Conservation (phyloP, 2,113 vertebrate species). For the Leptobrachium leishanense region DNA sequence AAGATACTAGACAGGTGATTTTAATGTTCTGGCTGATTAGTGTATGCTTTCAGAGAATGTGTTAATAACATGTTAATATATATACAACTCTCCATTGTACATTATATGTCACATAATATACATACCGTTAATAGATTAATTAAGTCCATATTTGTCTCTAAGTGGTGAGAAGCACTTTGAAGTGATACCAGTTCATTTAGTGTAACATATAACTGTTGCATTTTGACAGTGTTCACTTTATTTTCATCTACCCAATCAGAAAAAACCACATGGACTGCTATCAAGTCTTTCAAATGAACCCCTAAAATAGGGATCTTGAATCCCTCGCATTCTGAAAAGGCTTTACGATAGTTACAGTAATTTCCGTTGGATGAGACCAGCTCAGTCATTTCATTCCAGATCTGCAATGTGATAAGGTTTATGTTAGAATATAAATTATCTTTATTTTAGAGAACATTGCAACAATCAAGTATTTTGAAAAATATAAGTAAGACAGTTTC, state of each 20-base stretch:
- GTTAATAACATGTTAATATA: too few species aligned
- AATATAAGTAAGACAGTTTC: too few species aligned
- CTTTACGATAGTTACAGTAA: conserved; percentile 92
- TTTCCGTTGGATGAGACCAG: conserved; percentile 95
- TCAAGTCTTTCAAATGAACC: conserved; percentile 95
- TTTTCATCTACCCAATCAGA: conserved; percentile 86
- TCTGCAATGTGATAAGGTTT: conserved; percentile 62
- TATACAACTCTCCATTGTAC: neutral
- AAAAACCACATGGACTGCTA: conserved; percentile 92
- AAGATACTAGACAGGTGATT: too few species aligned
- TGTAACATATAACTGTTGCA: conserved; percentile 95
- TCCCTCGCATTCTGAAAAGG: conserved; percentile 84
- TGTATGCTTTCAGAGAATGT: too few species aligned
- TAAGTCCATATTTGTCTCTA: conserved; percentile 96
- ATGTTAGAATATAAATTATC: too few species aligned
- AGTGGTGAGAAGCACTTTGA: conserved; percentile 82
- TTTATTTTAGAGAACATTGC: too few species aligned
- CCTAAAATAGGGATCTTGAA: conserved; percentile 97
- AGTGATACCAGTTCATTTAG: conserved; percentile 90
- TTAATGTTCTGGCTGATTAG: too few species aligned
- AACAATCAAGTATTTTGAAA: too few species aligned
- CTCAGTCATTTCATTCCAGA: conserved; percentile 95
- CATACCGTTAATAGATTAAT: conserved; percentile 92
- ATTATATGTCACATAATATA: conserved; percentile 22
- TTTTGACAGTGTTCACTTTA: conserved; percentile 93